phyloP scores from a whole-genome alignment of 2,888 invertebrate species.

The Trissoscelio sp. region DNA sequence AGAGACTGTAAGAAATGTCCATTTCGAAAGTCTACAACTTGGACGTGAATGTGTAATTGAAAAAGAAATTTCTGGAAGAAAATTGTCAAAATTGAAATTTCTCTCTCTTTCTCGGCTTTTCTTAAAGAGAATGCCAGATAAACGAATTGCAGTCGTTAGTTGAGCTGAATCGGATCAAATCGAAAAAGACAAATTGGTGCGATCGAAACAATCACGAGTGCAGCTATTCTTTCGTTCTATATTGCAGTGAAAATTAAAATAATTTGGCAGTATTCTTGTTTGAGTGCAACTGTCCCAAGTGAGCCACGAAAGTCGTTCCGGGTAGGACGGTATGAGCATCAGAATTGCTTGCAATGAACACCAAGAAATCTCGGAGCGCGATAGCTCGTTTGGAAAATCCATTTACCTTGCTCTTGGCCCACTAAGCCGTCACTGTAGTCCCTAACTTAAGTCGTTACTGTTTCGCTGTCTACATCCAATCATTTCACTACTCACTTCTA shows the following conservation, averaged over 20 bases:
- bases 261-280: slow-evolving; percentile 40
- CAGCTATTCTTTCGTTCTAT: slow-evolving; percentile 14
- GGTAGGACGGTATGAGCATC: slow-evolving; percentile 42
- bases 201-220: neutral
- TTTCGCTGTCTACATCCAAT: slow-evolving; percentile 41
- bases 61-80: neutral
- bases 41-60: slow-evolving; percentile 11
- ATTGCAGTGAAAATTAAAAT: slow-evolving; percentile 41
- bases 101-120: too few relatives aligned
- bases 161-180: neutral
- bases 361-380: slow-evolving; percentile 54
- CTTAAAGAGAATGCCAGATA: too few relatives aligned
- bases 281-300: slow-evolving; percentile 45
- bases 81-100: slow-evolving; percentile 1
- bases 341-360: slow-evolving; percentile 61
- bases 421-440: slow-evolving; percentile 51
- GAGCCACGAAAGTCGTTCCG: slow-evolving; percentile 47
- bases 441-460: slow-evolving; percentile 55
- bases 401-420: slow-evolving; percentile 66
- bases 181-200: neutral
- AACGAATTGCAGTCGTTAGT: neutral
- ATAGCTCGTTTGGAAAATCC: slow-evolving; percentile 65
- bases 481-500: slow-evolving; percentile 29
- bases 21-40: slow-evolving; percentile 8
- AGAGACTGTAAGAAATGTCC: neutral